phyloP scores from a whole-genome alignment of 2,888 invertebrate species.

The Lasioglossum pauxillum region DNA sequence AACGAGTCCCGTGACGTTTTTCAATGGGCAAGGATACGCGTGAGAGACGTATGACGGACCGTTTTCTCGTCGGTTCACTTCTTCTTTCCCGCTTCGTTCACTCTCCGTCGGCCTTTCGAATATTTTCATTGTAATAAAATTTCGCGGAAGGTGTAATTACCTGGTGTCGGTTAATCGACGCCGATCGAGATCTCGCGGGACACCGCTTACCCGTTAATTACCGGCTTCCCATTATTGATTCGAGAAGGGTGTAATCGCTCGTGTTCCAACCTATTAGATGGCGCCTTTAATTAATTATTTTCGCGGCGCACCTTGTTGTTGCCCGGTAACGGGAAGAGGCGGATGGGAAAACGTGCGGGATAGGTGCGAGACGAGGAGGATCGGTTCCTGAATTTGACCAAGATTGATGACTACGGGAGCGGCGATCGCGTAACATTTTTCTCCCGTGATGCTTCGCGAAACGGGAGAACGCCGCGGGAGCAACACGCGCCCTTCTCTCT shows the following conservation, averaged over 20 bases:
- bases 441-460: not conserved
- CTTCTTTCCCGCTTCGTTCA: not conserved
- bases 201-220: conserved; percentile 78
- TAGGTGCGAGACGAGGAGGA: conserved; percentile 42
- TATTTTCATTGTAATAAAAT: conserved; percentile 64
- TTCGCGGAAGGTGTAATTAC: conserved; percentile 62
- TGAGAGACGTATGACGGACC: not conserved
- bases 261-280: conserved; percentile 72
- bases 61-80: not conserved
- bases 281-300: conserved; percentile 77
- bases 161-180: conserved; percentile 74
- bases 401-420: conserved; percentile 35
- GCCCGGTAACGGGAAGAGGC: conserved; percentile 19
- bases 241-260: conserved; percentile 72
- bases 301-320: conserved; percentile 44
- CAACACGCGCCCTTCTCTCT: not conserved
- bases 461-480: conserved; percentile 14
- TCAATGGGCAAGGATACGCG: conserved; percentile 18
- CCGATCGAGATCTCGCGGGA: conserved; percentile 64
- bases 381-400: conserved; percentile 49
- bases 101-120: not conserved
- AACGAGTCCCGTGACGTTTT: conserved; percentile 17
- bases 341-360: conserved; percentile 31
- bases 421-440: conserved; percentile 24
- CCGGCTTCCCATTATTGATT: conserved; percentile 80